These are phyloP conservation scores for Ctenoplectra terminalis DNA, from an alignment of 1,140 invertebrate species.

Conservation along the genomic window DNA sequence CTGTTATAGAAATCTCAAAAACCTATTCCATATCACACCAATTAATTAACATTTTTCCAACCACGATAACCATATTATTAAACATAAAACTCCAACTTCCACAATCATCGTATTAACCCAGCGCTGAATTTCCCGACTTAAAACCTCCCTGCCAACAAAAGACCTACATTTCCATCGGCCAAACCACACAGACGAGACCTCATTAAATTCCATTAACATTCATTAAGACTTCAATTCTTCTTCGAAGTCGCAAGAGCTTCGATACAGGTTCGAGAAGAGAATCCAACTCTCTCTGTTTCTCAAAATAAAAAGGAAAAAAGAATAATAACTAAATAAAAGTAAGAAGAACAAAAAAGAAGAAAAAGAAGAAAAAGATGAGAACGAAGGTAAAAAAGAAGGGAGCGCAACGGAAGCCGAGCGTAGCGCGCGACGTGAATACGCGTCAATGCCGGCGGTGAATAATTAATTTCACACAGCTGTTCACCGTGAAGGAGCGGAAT, in stretches of 20 bases:
- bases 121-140: no score
- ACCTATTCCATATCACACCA: no score
- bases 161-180: background rate
- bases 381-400: background rate
- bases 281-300: background rate
- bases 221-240: background rate
- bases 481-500: conserved; percentile 52
- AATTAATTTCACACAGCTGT: conserved; percentile 73
- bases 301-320: background rate
- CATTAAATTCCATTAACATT: conserved; percentile 2
- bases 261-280: background rate
- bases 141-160: no score
- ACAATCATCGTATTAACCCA: no score
- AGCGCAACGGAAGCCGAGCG: conserved; percentile 1
- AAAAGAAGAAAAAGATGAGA: background rate
- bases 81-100: no score
- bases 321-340: fast-evolving
- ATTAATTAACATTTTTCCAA: no score
- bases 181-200: background rate
- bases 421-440: background rate
- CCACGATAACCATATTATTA: no score
- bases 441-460: conserved; percentile 44
- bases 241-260: background rate
- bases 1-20: no score
- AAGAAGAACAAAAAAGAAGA: background rate